Conservation (phyloP, 23 tunicate species). For the Trididemnum miniatum region DNA sequence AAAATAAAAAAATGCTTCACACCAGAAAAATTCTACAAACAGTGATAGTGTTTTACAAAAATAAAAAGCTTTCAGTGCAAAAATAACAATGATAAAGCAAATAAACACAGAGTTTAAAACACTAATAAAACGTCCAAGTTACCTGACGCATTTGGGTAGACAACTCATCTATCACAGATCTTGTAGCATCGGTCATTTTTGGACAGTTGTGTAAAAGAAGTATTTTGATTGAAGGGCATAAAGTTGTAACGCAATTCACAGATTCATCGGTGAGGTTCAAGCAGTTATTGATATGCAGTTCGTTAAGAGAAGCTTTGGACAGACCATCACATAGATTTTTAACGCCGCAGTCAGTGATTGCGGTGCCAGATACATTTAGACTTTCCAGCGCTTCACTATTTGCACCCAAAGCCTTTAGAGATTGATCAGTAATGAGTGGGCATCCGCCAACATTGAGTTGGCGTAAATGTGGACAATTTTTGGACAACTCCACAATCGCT, state of each 20-base stretch:
- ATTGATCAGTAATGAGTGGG: slow-evolving; percentile 38
- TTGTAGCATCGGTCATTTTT: slow-evolving; percentile 45
- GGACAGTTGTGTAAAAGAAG: slow-evolving; percentile 75
- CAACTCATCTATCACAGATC: slow-evolving; percentile 17
- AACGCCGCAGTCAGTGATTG: slow-evolving; percentile 70
- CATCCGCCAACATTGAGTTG: slow-evolving; percentile 75
- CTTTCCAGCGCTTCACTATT: slow-evolving; percentile 31
- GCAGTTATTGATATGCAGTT: slow-evolving; percentile 70
- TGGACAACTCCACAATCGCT: slow-evolving; percentile 42
- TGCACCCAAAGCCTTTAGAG: slow-evolving; percentile 43
- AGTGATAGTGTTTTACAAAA: too few relatives aligned
- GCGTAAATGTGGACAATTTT: slow-evolving; percentile 38
- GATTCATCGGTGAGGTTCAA: slow-evolving; percentile 52
- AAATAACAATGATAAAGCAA: neutral
- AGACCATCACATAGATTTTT: slow-evolving; percentile 31
- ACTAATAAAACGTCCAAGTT: slow-evolving; percentile 77
- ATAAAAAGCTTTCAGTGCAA: neutral
- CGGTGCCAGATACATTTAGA: slow-evolving; percentile 58
- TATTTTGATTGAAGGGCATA: slow-evolving; percentile 44
- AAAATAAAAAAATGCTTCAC: too few relatives aligned
- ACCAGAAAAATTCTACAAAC: too few relatives aligned
- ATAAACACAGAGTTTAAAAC: neutral
- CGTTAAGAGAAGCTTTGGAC: slow-evolving; percentile 24
- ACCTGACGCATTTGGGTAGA: slow-evolving; percentile 45
- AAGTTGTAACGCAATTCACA: slow-evolving; percentile 29